Evolutionary conservation across 92 coral and sea anemone species (phyloP), one percentile per base, ranked within the genome.

Genomic region (Actinernus sp.): DNA sequence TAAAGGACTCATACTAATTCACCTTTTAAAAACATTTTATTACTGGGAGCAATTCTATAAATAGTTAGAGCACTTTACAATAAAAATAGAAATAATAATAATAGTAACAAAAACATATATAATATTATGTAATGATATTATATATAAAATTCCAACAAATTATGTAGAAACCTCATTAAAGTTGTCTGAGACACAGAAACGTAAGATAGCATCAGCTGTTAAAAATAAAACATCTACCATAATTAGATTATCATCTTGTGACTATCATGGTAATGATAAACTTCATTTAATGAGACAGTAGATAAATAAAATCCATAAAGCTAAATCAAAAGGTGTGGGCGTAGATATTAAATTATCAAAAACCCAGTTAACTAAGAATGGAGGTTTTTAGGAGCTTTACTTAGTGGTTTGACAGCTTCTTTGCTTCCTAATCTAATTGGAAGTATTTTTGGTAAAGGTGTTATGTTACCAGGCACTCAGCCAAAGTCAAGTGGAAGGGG

Each of bases 271-370:
- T 54, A 55, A 33, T 67, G 74, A 67, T 36, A 16, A 55, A 26
- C 7, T 67, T 1, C 23, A 7, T 27, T 21, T 67, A 14, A 67
- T 71, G 6, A 52, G 25, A 54, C 25, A 13, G 26, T 71, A 67
- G 36, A 52, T 67, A 8, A 54, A 54, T 20, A 67, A 51, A 27
- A 67, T 67, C 31, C 2, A 55, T 4, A 67, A 67, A 47, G 41
- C 74, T 23, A 49, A 49, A 55, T 17, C 43, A 10, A 34, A 49
- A 3, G 70, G 74, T 1, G 33, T 20, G 16, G 74, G 74, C 3
- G 71, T 18, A 13, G 74, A 67, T 54, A 27, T 67, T 34, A 67
- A 67, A 28, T 30, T 67, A 52, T 24, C 67, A 4, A 34, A 31
- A 20, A 54, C 71, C 17, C 74, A 67, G 2, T 18, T 45, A 45